Base-by-base conservation (phyloP, 64 coral and sea anemone species). In the Orbicella faveolata region DNA sequence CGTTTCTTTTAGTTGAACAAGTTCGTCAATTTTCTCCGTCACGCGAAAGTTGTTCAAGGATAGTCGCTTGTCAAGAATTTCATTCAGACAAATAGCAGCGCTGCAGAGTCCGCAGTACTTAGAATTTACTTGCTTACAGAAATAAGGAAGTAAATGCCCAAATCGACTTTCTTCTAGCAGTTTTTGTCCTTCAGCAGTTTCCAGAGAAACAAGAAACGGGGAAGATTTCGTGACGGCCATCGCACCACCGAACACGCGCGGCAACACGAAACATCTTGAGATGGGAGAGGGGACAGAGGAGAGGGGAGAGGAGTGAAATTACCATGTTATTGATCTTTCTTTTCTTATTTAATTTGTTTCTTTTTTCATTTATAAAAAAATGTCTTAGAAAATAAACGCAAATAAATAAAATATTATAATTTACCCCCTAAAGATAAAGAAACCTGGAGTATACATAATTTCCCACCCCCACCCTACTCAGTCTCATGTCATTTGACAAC, bases 51-150 rank as follows among this genome's bases (percentile, higher is more conserved):
- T 30, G 2, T 73, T 37, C 16, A 26, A 36, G 12, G 21, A 64
- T 21, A 37, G 35, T 12, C 83, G 87, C 51, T 69, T 72, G 6
- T 84, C 69, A 48, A 89, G 61, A 41, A 94, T 75, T 34, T 76
- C 87, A 72, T 94, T 94, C 10, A 77, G 39, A 16, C 79, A 89
- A 52, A 94, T 84, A 5, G 92, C 92, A 9, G 89, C 54, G 52
- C 87, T 89, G 17, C 92, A 94, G 72, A 73, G 63, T 0, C 92
- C 92, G 37, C 92, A 94, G 26, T 73, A 94, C 34, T 76, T 94
- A 9, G 15, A 48, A 41, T 75, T 57, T 18, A 85, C 74, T 72
- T 94, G 87, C n/a, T 89, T 89, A 37, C 61, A 66, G 36, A 89
- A 94, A 83, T 88, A 80, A 55, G 63, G 51, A 17, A 83, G 76